Evolutionary conservation across 2,113 vertebrate genomes (phyloP).

Genomic region (Calonectris borealis): DNA sequence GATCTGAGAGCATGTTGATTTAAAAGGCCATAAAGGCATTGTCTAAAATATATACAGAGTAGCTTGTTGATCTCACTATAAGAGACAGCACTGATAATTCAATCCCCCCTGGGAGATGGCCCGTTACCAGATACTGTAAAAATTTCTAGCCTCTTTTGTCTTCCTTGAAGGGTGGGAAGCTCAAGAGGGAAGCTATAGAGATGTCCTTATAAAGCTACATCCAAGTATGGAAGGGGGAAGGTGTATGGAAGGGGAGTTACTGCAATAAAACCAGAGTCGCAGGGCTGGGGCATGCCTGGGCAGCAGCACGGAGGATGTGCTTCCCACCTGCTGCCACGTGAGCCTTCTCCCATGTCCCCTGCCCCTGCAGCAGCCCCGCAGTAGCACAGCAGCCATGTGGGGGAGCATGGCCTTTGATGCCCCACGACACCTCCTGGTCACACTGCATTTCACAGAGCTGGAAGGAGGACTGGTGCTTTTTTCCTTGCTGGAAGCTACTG

Average conservation of each 20-base stretch:
- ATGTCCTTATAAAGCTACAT: background rate
- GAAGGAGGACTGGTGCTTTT: background rate
- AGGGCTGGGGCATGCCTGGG: background rate
- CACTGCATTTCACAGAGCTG: background rate
- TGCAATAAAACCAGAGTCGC: background rate
- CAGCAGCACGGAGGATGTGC: background rate
- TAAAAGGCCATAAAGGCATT: constrained; percentile 2
- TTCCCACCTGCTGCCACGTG: background rate
- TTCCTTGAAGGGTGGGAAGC: background rate
- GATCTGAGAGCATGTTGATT: constrained; percentile 3
- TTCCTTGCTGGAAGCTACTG: background rate
- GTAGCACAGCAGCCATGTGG: too few relatives aligned
- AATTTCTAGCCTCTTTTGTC: background rate
- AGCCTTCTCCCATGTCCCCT: background rate
- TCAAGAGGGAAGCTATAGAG: background rate
- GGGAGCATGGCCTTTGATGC: background rate
- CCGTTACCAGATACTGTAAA: background rate
- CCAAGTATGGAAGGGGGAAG: background rate
- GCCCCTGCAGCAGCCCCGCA: background rate
- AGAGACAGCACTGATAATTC: constrained; percentile 25
- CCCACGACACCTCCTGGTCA: background rate
- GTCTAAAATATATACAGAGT: background rate
- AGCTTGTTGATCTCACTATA: background rate
- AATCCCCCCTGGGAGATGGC: background rate
- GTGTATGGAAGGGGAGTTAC: background rate